Conservation (phyloP, 2,113 vertebrate species). For the Empidonax alnorum region DNA sequence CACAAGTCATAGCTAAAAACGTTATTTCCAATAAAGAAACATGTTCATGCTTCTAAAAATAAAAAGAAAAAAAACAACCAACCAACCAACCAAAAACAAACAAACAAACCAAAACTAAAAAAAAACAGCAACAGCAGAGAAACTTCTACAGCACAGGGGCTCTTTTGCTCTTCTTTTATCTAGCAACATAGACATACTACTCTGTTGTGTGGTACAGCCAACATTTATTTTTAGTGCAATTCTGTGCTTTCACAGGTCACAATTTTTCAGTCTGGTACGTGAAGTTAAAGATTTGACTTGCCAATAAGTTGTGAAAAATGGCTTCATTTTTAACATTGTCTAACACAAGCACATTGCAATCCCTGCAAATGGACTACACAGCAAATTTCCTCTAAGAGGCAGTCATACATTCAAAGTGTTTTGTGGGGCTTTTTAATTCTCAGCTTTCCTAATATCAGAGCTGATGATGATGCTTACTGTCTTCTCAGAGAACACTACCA, state of each 20-base stretch:
- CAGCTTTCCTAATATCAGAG: neutral
- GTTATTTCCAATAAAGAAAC: neutral
- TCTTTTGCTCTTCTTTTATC: neutral
- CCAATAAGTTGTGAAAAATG: neutral
- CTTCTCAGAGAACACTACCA: neutral
- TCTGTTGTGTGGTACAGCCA: neutral
- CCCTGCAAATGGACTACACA: neutral
- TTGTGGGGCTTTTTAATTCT: neutral
- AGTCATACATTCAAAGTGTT: neutral
- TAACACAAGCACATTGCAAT: neutral
- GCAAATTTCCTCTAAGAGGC: neutral
- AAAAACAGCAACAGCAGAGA: neutral
- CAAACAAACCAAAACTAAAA: too few species aligned
- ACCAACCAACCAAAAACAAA: too few species aligned
- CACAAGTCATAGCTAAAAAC: neutral
- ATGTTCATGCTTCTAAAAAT: fast-evolving
- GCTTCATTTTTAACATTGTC: neutral
- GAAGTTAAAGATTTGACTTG: neutral
- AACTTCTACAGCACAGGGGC: neutral
- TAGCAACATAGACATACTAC: neutral
- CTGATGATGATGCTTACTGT: neutral
- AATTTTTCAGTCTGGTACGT: neutral
- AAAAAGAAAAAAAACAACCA: too few species aligned
- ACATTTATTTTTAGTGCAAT: neutral
- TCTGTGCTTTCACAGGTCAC: neutral